Percentiles rank a stretch among this genome's conserved stretches.
phyloP scores from a whole-genome alignment of 2,797 vertebrate species.

The Peromyscus nudipes region DNA sequence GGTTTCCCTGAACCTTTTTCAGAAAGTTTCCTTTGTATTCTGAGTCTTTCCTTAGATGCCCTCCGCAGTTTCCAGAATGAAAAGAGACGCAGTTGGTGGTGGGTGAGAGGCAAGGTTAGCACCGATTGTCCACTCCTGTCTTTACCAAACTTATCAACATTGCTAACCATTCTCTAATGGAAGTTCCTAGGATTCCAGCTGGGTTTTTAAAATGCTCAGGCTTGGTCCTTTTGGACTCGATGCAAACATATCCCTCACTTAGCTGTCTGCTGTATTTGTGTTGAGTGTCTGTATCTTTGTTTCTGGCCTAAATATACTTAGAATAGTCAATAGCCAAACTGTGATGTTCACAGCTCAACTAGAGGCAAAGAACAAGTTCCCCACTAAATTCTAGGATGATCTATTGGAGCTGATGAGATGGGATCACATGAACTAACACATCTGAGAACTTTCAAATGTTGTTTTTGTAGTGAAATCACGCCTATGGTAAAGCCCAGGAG shows the following conservation, averaged over 20 bases:
- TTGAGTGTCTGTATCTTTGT: conserved; percentile 31
- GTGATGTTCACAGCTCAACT: neutral
- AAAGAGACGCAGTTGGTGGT: neutral
- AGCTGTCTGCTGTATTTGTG: neutral
- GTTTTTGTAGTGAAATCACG: neutral
- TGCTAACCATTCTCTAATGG: neutral
- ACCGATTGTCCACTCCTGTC: neutral
- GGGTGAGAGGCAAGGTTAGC: neutral
- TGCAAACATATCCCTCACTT: neutral
- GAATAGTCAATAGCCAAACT: conserved; percentile 9
- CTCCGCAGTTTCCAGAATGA: neutral
- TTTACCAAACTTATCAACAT: neutral
- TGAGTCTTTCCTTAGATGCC: conserved; percentile 10
- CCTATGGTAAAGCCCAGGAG: neutral
- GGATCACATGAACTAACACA: neutral
- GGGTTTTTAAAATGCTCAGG: neutral
- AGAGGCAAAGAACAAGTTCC: conserved; percentile 39
- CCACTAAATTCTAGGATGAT: neutral
- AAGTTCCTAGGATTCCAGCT: neutral
- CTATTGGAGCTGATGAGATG: neutral
- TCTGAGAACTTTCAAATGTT: neutral
- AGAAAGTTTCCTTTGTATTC: conserved; percentile 18
- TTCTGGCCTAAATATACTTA: conserved; percentile 48
- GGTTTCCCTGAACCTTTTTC: conserved; percentile 67
- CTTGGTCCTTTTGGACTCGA: neutral